Evolutionary conservation across 2,797 vertebrate species (phyloP), one percentile per base, ranked within the genome.

Genomic region (Gambelia wislizenii): DNA sequence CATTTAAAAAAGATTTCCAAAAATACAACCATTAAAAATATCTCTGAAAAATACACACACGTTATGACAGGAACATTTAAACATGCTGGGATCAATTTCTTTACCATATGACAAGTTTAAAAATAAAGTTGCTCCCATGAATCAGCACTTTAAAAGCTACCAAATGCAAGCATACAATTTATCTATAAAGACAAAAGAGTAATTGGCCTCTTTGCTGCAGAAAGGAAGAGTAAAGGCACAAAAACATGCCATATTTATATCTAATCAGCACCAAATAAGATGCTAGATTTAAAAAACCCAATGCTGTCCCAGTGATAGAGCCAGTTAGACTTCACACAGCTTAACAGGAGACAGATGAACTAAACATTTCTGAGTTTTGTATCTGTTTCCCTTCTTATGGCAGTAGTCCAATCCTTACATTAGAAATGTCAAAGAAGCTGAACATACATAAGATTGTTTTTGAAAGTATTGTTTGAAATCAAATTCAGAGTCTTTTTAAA

Each of bases 71-170:
- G 89, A 84, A 91, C 70, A 42, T 85, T 89, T 87, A 52, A 74
- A 81, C 86, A 88, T 77, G 81, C 75, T 92, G 80, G 85, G 92
- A 92, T 80, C 39, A 83, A 87, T 92, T 92, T 92, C 79, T 61
- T 84, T 92, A 91, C 85, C 91, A 95, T 44, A 93, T 86, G 89
- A 69, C n/a, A 39, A n/a, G 49, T 90, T 87, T 91, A 93, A 89
- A 86, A 86, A 81, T 4, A 89, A 86, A 18, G 84, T 91, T 85
- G 18, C 64, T 88, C 61, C 86, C 78, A 88, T 87, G 83, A 88
- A 81, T 88, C 83, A 87, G 89, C 87, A 84, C 80, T 88, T 92
- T 91, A 86, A 74, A 91, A 84, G 87, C 87, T 54, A 54, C 18
- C 52, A 93, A 90, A 92, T 90, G 87, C 89, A 91, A 78, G 70